Percentiles rank a stretch among this genome's conserved stretches.
phyloP scores from a whole-genome alignment of 92 coral and sea anemone genomes.

The Pocillopora meandrina region DNA sequence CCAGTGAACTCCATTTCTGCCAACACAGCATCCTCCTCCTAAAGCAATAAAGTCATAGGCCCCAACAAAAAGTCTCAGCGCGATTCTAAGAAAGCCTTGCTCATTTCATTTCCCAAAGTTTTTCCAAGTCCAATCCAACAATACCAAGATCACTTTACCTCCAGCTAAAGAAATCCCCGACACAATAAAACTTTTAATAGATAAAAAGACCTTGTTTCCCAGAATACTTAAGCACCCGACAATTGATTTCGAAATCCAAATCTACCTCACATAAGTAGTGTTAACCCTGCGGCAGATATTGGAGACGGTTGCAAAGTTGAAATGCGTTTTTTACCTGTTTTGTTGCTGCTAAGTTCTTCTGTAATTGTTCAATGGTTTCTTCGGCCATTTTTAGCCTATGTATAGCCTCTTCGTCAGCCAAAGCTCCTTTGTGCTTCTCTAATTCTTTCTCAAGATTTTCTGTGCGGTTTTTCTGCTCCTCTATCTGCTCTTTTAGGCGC shows the following conservation, averaged over 20 bases:
- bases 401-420: constrained; percentile 95
- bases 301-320: not conserved
- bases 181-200: too few species aligned
- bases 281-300: not conserved
- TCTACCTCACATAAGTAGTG: not conserved
- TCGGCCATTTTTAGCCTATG: constrained; percentile 90
- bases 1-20: constrained; percentile 99
- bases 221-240: too few species aligned
- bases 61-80: too few species aligned
- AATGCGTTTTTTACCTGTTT: constrained; percentile 70
- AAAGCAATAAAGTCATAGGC: not conserved
- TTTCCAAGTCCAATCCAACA: too few species aligned
- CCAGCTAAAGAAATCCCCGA: too few species aligned
- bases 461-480: constrained; percentile 64
- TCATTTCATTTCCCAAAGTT: too few species aligned
- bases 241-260: not conserved
- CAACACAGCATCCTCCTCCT: constrained; percentile 93
- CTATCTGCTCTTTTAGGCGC: constrained; percentile 76
- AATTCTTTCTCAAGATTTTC: constrained; percentile 76
- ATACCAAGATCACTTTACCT: too few species aligned
- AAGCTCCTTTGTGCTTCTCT: constrained; percentile 90
- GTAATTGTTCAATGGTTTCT: constrained; percentile 90
- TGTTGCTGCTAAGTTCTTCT: constrained; percentile 93
- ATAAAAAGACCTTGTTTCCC: too few species aligned
- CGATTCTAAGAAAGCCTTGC: too few species aligned